Evolutionary conservation across 1,140 invertebrate genomes (phyloP).

Genomic region (Zaprionus africanus): DNA sequence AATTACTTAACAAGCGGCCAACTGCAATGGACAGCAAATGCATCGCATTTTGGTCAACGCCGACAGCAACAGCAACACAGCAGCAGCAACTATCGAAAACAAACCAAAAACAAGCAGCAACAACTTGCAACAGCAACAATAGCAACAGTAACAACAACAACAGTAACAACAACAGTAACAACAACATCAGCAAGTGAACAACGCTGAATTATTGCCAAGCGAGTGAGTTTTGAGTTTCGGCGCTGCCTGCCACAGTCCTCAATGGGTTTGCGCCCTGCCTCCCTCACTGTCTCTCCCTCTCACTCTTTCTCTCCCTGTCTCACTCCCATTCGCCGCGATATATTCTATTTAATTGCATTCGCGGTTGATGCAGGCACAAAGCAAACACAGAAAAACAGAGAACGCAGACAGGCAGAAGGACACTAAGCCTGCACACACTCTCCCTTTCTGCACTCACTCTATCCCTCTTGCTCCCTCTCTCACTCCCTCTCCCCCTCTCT

Average conservation of each 20-base stretch:
- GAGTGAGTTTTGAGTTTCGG: slow-evolving; percentile 67
- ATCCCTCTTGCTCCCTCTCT: neutral
- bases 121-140: slow-evolving; percentile 14
- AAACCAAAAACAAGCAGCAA: slow-evolving; percentile 11
- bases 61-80: slow-evolving; percentile 8
- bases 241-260: slow-evolving; percentile 26
- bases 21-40: slow-evolving; percentile 54
- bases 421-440: slow-evolving; percentile 32
- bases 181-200: slow-evolving; percentile 40
- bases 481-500: neutral
- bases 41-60: slow-evolving; percentile 47
- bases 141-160: slow-evolving; percentile 24
- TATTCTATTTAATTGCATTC: slow-evolving; percentile 81
- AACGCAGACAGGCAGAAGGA: slow-evolving; percentile 24
- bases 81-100: slow-evolving; percentile 29
- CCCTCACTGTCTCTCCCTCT: slow-evolving; percentile 1
- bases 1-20: slow-evolving; percentile 80
- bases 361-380: slow-evolving; percentile 53
- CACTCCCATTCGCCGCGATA: slow-evolving; percentile 37
- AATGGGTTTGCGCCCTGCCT: neutral
- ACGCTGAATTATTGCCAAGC: slow-evolving; percentile 72
- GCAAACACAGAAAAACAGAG: slow-evolving; percentile 8
- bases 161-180: slow-evolving; percentile 24
- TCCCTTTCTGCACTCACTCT: neutral
- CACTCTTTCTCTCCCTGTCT: neutral